phyloP scores from a whole-genome alignment of 2,113 vertebrate species.

The human (Homo sapiens) region GRCh38 chr14:35391001-35391500 shows the following conservation, averaged over 20 bases:
- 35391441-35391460: too few species aligned
- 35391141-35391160: not conserved
- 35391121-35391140: not conserved
- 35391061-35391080: not conserved
- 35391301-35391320: accelerated
- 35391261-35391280: not conserved
- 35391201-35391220: not conserved
- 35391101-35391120: not conserved
- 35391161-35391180: not conserved
- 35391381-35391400: not conserved
- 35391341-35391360: not conserved
- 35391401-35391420: not conserved
- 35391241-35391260: not conserved
- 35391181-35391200: not conserved
- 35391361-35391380: not conserved
- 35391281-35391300: not conserved
- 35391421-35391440: too few species aligned
- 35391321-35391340: not conserved
- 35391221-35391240: not conserved
- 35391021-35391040: not conserved
- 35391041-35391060: not conserved
- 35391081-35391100: not conserved
- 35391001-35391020: not conserved
- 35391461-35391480: not conserved
- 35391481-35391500: too few species aligned